Percentiles rank a stretch among this genome's conserved stretches.
Conservation (phyloP, 1,140 invertebrate species). For the Pteromalus puparum region DNA sequence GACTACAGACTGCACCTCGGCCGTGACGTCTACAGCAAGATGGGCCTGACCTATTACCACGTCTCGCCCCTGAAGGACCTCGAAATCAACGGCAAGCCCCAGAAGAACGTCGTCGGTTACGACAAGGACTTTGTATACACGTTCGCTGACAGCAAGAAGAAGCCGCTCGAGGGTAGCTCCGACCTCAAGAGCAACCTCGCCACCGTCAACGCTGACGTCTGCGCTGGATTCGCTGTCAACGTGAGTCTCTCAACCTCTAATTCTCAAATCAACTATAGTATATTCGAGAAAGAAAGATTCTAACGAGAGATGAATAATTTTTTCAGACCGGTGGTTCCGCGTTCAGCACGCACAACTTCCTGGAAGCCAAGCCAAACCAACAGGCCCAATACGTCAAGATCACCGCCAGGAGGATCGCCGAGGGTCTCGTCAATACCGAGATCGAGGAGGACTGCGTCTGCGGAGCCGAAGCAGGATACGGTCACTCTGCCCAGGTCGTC, state of each 20-base stretch:
- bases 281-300: neutral
- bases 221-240: slow-evolving; percentile 74
- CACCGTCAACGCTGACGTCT: slow-evolving; percentile 75
- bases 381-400: slow-evolving; percentile 78
- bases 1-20: slow-evolving; percentile 70
- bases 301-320: slow-evolving; percentile 3
- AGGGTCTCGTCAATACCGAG: slow-evolving; percentile 69
- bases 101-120: slow-evolving; percentile 76
- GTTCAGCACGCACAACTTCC: slow-evolving; percentile 76
- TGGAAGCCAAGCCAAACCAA: slow-evolving; percentile 74
- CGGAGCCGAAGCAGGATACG: slow-evolving; percentile 61
- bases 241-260: slow-evolving; percentile 64
- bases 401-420: slow-evolving; percentile 72
- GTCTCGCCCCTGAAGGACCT: slow-evolving; percentile 72
- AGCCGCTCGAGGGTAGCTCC: slow-evolving; percentile 71
- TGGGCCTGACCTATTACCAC: slow-evolving; percentile 70
- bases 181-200: slow-evolving; percentile 74
- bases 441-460: slow-evolving; percentile 77
- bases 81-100: slow-evolving; percentile 67
- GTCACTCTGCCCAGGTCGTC: slow-evolving; percentile 44
- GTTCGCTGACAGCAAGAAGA: slow-evolving; percentile 78
- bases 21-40: slow-evolving; percentile 66
- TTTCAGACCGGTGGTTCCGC: slow-evolving; percentile 77
- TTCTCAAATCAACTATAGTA: neutral
- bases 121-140: slow-evolving; percentile 76